Percentiles rank a stretch among this genome's conserved stretches.
These are phyloP conservation scores for Eira barbara DNA, from an alignment of 2,113 vertebrate genomes.

Conservation along the genomic window DNA sequence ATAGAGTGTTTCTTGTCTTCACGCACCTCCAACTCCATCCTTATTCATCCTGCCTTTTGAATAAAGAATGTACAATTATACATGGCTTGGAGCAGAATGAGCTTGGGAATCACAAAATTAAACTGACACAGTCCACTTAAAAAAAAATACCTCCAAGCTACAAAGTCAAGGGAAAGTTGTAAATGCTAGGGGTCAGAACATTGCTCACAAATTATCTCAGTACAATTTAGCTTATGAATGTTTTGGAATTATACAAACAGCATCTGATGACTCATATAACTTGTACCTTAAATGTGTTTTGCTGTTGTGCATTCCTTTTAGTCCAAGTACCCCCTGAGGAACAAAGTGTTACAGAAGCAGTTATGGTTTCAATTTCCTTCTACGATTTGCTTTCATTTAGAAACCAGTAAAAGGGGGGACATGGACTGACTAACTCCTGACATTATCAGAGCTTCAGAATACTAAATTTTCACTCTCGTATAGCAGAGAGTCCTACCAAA, in stretches of 20 bases:
- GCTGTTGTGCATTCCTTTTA: slow-evolving; percentile 25
- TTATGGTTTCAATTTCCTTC: slow-evolving; percentile 43
- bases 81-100: neutral
- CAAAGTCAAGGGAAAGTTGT: slow-evolving; percentile 11
- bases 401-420: neutral
- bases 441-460: neutral
- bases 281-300: slow-evolving; percentile 41
- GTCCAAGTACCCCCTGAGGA: slow-evolving; percentile 27
- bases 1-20: neutral
- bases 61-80: neutral
- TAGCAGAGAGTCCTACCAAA: neutral
- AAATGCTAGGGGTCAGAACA: slow-evolving; percentile 47
- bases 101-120: neutral
- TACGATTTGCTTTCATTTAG: slow-evolving; percentile 23
- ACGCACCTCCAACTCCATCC: neutral
- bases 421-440: neutral
- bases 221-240: slow-evolving; percentile 39
- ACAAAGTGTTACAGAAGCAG: slow-evolving; percentile 46
- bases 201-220: slow-evolving; percentile 51
- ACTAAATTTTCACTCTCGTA: neutral
- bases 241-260: slow-evolving; percentile 43
- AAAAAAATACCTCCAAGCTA: slow-evolving; percentile 33
- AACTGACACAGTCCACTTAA: slow-evolving; percentile 14
- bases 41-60: neutral
- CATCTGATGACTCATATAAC: slow-evolving; percentile 47